Percentiles rank a stretch among this genome's conserved stretches.
Conservation (phyloP, 1,140 invertebrate species). For the Agrypnia vestita region DNA sequence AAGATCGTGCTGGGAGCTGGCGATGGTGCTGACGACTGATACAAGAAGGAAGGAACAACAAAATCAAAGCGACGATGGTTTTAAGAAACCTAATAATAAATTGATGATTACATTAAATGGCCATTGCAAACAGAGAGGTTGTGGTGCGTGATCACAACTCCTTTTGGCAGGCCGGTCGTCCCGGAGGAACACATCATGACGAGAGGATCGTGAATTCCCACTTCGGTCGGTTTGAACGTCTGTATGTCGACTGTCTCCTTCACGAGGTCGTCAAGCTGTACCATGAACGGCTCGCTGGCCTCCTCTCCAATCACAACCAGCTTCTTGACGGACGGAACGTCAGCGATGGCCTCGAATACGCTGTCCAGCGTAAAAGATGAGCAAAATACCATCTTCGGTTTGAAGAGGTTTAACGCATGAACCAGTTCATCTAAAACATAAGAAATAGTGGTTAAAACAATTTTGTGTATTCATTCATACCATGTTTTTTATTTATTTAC, state of each 20-base stretch:
- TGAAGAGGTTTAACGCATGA: conserved; percentile 77
- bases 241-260: conserved; percentile 42
- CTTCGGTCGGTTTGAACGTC: conserved; percentile 66
- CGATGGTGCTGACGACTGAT: too few species aligned
- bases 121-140: conserved; percentile 68
- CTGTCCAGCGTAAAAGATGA: conserved; percentile 71
- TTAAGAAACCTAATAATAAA: too few species aligned
- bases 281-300: conserved; percentile 12
- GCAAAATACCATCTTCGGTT: conserved; percentile 80
- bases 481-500: too few species aligned
- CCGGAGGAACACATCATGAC: conserved; percentile 70
- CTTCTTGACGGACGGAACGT: conserved; percentile 40
- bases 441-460: neutral
- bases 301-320: conserved; percentile 46
- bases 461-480: too few species aligned
- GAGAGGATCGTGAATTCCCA: conserved; percentile 65
- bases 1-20: too few species aligned
- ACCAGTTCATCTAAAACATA: conserved; percentile 74
- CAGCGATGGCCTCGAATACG: conserved; percentile 28
- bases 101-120: conserved; percentile 70
- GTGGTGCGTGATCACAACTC: conserved; percentile 86
- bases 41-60: too few species aligned
- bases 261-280: conserved; percentile 44
- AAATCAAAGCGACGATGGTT: too few species aligned
- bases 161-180: conserved; percentile 85